A percentile compares a stretch with the other conserved stretches of the same genome.
Evolutionary conservation across 2,797 vertebrate genomes (phyloP).

Genomic region (Numenius phaeopus): DNA sequence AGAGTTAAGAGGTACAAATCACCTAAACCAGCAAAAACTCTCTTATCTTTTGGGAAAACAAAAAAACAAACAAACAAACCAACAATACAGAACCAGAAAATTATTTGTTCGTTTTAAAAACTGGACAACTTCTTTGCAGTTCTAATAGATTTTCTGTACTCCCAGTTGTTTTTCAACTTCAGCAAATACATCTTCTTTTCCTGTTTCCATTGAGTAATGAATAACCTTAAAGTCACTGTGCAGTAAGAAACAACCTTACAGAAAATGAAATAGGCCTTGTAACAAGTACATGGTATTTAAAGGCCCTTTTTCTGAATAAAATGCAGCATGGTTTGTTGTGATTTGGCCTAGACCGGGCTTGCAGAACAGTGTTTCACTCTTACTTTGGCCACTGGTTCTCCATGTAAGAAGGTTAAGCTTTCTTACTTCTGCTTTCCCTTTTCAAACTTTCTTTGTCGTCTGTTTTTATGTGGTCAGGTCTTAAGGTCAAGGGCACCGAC

Average conservation of each 20-base stretch:
- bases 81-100: neutral
- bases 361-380: neutral
- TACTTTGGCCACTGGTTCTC: neutral
- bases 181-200: neutral
- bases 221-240: neutral
- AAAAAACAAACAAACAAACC: accelerated
- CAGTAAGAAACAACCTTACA: neutral
- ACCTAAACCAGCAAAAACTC: neutral
- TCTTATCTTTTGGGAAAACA: neutral
- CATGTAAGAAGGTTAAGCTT: neutral
- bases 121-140: neutral
- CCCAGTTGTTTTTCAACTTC: neutral
- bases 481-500: neutral
- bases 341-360: neutral
- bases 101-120: neutral
- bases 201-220: neutral
- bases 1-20: constrained; percentile 4
- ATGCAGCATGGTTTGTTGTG: neutral
- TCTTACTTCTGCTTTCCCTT: neutral
- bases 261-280: neutral
- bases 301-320: neutral
- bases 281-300: neutral
- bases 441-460: neutral
- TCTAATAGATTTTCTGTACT: constrained; percentile 7
- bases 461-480: neutral